phyloP scores from a whole-genome alignment of 2,797 vertebrate species.

The Oceanodroma leucorhoa region DNA sequence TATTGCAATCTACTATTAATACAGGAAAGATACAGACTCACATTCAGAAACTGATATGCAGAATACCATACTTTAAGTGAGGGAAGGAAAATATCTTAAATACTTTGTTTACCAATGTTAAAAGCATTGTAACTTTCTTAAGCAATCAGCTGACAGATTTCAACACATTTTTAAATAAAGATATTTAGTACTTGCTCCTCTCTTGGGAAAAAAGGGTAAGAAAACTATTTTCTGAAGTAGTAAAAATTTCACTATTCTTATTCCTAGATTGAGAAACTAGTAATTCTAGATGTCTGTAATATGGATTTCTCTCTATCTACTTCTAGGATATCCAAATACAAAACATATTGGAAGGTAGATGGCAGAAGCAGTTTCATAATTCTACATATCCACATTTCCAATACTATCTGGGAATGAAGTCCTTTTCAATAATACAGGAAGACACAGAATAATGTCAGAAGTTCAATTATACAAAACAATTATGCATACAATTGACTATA shows the following conservation, averaged over 20 bases:
- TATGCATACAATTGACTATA: not conserved
- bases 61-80: not conserved
- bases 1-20: not conserved
- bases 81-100: not conserved
- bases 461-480: not conserved
- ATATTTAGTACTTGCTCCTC: not conserved
- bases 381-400: not conserved
- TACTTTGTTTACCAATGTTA: not conserved
- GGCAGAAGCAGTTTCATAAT: not conserved
- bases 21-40: not conserved
- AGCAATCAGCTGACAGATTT: not conserved
- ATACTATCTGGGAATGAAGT: not conserved
- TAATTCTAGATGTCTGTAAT: not conserved
- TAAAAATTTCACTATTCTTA: not conserved
- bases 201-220: not conserved
- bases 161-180: not conserved
- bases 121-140: not conserved
- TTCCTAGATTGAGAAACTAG: not conserved
- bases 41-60: not conserved
- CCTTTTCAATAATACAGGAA: not conserved
- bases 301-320: not conserved
- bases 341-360: not conserved
- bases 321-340: not conserved
- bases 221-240: not conserved
- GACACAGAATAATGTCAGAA: not conserved